phyloP scores from a whole-genome alignment of 2,888 invertebrate species.

The Apotomis capreana region DNA sequence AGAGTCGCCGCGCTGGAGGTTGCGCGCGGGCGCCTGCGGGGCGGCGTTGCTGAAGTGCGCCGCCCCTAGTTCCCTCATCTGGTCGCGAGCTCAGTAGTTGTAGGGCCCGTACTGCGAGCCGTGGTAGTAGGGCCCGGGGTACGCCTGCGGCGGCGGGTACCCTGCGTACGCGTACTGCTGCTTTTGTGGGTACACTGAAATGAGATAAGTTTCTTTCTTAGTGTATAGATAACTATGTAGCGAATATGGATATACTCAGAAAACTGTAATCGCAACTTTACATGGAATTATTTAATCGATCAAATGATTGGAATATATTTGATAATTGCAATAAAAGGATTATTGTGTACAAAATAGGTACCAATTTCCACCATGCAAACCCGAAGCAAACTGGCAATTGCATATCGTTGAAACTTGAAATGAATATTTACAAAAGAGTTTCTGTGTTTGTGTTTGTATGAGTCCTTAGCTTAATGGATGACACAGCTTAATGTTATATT shows the following conservation, averaged over 20 bases:
- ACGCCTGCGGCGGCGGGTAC: constrained; percentile 91
- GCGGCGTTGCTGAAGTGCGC: constrained; percentile 75
- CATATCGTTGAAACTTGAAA: constrained; percentile 43
- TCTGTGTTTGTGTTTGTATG: constrained; percentile 50
- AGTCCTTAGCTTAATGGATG: neutral
- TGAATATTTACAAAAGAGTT: constrained; percentile 60
- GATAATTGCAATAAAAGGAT: neutral
- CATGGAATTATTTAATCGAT: no score
- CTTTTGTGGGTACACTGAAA: constrained; percentile 95
- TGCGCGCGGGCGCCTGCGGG: constrained; percentile 78
- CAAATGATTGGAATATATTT: no score
- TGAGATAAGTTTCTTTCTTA: neutral
- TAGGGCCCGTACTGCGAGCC: constrained; percentile 97
- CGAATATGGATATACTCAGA: neutral
- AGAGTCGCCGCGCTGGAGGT: constrained; percentile 58
- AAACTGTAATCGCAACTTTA: neutral
- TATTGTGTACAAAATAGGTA: constrained; percentile 29
- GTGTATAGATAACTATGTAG: neutral
- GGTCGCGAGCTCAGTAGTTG: constrained; percentile 90
- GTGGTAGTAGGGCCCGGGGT: constrained; percentile 95
- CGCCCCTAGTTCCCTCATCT: constrained; percentile 81
- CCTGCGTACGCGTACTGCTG: constrained; percentile 96
- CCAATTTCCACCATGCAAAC: constrained; percentile 46
- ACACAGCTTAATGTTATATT: no score
- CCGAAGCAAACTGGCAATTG: constrained; percentile 41